Base-by-base conservation (phyloP, 2,888 invertebrate species). In the Drosophila nigritarsus region DNA sequence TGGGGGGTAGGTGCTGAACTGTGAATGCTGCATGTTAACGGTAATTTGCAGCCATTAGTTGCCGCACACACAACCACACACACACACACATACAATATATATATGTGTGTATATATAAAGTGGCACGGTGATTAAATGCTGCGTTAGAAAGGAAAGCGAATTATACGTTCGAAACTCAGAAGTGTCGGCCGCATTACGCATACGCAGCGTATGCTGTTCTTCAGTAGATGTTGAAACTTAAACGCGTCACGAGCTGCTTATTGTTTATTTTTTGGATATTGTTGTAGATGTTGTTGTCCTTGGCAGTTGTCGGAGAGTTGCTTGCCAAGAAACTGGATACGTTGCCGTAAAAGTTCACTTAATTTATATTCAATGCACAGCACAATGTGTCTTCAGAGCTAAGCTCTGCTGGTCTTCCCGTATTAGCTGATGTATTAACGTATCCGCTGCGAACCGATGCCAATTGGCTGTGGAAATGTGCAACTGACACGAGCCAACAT, bases 31-130 rank as follows among this genome's bases (percentile, higher is more conserved):
- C 70, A 65, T 70, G 76, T 77, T 84, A 87, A 75, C 84, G 89
- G 88, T 88, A 90, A 90, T 85, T 90, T 88, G 87, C 75, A 86
- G 90, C 83, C 90, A 88, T 90, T 85, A 90, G 90, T 72, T 75
- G 54, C 11, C 56, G 45, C 70, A 73, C 77, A 68, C 63, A 63
- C 58, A 67, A 30, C 56, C 49, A 54, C 58, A 65, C 61, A 68
- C 55, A 71, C 36, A 51, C 32, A 54, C 45, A 69, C 2, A 24
- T 29, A 7, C 29, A 29, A 29, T 29, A 29, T 29, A 29, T 20
- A 8, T 45, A 7, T 15, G 3, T 36, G 15, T 36, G 15, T 45
- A 8, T 15, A 24, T 15, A 24, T 27, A 24, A 15, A 45, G 58
- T 65, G 56, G 63, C 53, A 27, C 40, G 55, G 87, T 82, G 80